phyloP scores from a whole-genome alignment of 2,113 vertebrate species.

The Tychaedon coryphoeus region DNA sequence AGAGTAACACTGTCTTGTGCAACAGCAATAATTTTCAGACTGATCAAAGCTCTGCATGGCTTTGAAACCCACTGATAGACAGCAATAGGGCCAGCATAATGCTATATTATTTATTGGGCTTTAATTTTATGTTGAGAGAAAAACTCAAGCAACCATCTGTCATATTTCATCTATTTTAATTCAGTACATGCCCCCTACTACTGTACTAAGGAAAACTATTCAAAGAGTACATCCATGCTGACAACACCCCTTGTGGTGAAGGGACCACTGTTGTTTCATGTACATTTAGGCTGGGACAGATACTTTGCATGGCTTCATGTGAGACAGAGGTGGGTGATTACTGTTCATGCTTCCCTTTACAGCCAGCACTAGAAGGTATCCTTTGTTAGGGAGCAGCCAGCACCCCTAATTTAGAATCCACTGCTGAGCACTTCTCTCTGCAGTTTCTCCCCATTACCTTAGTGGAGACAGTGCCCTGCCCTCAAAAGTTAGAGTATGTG shows the following conservation, averaged over 20 bases:
- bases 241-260: neutral
- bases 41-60: neutral
- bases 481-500: neutral
- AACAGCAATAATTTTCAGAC: neutral
- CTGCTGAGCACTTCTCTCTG: neutral
- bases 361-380: neutral
- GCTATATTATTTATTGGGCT: neutral
- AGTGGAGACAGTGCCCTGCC: neutral
- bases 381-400: neutral
- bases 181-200: neutral
- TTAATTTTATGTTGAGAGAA: neutral
- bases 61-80: neutral
- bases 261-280: neutral
- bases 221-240: neutral
- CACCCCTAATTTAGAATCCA: neutral
- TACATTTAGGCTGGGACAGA: neutral
- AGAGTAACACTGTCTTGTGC: neutral
- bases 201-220: neutral
- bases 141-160: neutral
- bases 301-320: neutral
- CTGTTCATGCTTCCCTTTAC: neutral
- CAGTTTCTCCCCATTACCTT: neutral
- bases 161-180: neutral
- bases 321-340: neutral
- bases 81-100: neutral